Evolutionary conservation across 2,888 invertebrate genomes (phyloP), one percentile per base, ranked within the genome.

Genomic region (Adelphocoris suturalis): DNA sequence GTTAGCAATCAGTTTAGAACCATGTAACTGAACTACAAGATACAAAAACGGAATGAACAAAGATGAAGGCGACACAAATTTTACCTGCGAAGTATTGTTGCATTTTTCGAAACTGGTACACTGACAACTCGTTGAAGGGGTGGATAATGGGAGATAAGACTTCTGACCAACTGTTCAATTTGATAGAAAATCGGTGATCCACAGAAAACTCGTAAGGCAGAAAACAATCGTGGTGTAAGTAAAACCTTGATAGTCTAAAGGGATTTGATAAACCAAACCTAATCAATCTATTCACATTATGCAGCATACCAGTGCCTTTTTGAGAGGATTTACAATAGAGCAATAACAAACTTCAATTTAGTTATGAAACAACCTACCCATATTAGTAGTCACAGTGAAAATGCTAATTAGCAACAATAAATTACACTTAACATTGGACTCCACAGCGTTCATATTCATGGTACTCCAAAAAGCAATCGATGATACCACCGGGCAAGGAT

Each of bases 371-470:
- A 46, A 68, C 78, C 78, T 46, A 78, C 78, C 23, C 4, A 19
- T 46, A 1, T 12, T n/a, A 37, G 37, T 4, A 37, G 37, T 4
- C 1, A 76, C 16, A 76, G 37, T 37, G 37, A 23, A 19, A 4
- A 78, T 78, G 78, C 9, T 47, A 27, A 46, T n/a, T 37, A 47
- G 9, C 9, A 78, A 7, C 13, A 78, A 19, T 19, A 78, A 13
- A 78, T 14, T 19, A 78, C 37, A 78, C 78, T 78, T 78, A 78
- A 78, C 78, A 78, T 78, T 78, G 37, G 37, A 19, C 5, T 19
- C 78, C 0, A 46, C 47, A 2, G 46, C 16, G 78, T 78, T 46
- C 78, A 78, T 78, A 46, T 0, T n/a, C 16, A n/a, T 5, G 2
- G 37, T 37, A 37, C 37, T 37, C 37, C 37, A 37, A 7, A 37